These are phyloP conservation scores for Bilobella aurantiaca DNA, from an alignment of 1,140 invertebrate species.

Conservation along the genomic window DNA sequence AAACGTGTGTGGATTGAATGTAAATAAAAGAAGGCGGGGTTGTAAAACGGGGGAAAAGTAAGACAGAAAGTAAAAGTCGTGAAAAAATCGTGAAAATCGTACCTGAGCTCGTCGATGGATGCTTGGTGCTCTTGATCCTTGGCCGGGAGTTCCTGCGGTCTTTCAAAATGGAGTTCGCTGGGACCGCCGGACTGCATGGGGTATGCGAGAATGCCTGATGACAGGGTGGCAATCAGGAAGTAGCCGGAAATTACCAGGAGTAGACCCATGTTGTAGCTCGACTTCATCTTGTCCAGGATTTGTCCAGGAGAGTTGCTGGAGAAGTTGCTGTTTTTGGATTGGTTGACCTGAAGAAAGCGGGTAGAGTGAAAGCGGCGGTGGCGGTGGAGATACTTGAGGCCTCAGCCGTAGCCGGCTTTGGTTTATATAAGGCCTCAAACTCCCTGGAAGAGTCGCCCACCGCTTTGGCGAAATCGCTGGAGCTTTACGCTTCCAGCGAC, in stretches of 20 bases:
- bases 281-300: background rate
- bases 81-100: background rate
- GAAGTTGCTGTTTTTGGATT: no score
- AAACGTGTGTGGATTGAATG: no score
- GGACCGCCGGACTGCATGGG: background rate
- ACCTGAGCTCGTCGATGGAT: constrained; percentile 1
- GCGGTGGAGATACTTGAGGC: background rate
- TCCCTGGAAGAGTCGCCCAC: no score
- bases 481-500: background rate
- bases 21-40: background rate
- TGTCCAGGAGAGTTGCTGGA: no score
- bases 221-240: background rate
- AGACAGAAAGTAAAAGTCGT: background rate
- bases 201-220: background rate
- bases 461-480: no score
- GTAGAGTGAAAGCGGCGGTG: background rate
- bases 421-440: no score
- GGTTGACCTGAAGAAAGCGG: background rate
- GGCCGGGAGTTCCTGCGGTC: background rate
- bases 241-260: background rate
- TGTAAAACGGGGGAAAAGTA: background rate
- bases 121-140: background rate
- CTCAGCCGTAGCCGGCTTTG: no score
- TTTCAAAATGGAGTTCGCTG: background rate
- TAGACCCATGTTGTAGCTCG: background rate